A percentile compares a stretch with the other conserved stretches of the same genome.
These are phyloP conservation scores for Strigops habroptila DNA, from an alignment of 2,113 vertebrate species.

Conservation along the genomic window DNA sequence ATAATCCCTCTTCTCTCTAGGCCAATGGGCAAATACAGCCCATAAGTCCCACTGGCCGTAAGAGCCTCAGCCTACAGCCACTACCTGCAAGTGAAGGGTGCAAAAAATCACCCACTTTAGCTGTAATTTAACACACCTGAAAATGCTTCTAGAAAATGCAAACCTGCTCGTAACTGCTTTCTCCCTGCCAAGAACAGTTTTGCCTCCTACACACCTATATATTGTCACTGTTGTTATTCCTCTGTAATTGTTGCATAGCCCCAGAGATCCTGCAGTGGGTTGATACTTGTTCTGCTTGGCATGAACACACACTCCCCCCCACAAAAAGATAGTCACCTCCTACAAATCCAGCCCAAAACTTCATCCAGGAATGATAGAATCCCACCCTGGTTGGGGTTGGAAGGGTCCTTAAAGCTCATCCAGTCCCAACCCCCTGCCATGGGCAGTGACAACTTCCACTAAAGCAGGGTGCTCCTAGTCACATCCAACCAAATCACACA, in stretches of 20 bases:
- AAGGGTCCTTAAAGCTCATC: not conserved
- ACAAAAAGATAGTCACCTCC: not conserved
- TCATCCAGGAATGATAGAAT: not conserved
- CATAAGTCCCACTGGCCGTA: fast-evolving
- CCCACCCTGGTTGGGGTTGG: not conserved
- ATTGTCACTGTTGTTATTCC: fast-evolving
- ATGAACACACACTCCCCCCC: not conserved
- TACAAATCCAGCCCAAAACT: not conserved
- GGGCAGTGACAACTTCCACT: not conserved
- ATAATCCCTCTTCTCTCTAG: not conserved
- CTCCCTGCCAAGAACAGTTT: not conserved
- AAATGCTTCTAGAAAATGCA: not conserved
- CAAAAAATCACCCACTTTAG: not conserved
- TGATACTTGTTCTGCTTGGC: not conserved
- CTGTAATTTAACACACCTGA: not conserved
- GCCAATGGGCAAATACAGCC: not conserved
- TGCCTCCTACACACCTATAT: not conserved
- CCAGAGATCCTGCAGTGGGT: not conserved
- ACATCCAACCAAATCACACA: not conserved
- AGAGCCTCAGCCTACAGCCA: not conserved
- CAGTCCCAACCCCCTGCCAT: not conserved
- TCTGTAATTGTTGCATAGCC: not conserved
- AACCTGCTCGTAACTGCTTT: not conserved
- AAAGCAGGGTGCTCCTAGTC: not conserved
- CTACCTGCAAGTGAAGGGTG: not conserved